Conservation (phyloP, 2,797 vertebrate species). For the Microctenopoma stevenorrisi region DNA sequence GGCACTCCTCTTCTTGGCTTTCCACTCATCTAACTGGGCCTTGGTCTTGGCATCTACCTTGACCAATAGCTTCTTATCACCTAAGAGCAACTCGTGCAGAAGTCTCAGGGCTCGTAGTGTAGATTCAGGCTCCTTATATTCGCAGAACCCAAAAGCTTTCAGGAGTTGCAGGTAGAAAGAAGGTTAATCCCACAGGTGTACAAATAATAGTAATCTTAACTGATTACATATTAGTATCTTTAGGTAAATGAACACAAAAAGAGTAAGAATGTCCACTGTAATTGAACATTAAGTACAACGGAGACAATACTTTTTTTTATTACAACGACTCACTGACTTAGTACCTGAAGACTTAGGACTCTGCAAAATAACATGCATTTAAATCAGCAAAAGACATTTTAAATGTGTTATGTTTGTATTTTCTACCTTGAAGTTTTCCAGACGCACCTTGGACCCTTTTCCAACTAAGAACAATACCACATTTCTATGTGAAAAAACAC, state of each 20-base stretch:
- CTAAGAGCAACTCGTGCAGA: conserved; percentile 95
- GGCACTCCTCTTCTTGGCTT: conserved; percentile 94
- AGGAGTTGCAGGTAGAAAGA: conserved; percentile 7
- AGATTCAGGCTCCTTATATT: conserved; percentile 98
- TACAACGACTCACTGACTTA: not conserved
- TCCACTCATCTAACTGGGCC: conserved; percentile 98
- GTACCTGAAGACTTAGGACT: not conserved
- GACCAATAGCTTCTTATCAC: conserved; percentile 97
- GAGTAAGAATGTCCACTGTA: not conserved
- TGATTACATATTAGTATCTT: not conserved
- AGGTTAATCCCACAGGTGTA: conserved; percentile 13
- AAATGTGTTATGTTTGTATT: conserved; percentile 19
- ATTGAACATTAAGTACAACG: not conserved
- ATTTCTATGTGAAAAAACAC: conserved; percentile 84
- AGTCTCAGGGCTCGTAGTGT: conserved; percentile 94
- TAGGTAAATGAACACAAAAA: not conserved
- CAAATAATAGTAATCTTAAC: not conserved
- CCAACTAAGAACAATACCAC: conserved; percentile 98
- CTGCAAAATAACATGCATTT: not conserved
- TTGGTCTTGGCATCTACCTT: conserved; percentile 99
- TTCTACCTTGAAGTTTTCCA: conserved; percentile 98
- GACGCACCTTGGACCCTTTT: conserved; percentile 99
- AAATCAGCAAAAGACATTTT: not conserved
- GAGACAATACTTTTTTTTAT: not conserved
- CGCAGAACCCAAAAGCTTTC: conserved; percentile 97